phyloP scores from a whole-genome alignment of 2,113 vertebrate species.

The Rousettus leschenaultii region DNA sequence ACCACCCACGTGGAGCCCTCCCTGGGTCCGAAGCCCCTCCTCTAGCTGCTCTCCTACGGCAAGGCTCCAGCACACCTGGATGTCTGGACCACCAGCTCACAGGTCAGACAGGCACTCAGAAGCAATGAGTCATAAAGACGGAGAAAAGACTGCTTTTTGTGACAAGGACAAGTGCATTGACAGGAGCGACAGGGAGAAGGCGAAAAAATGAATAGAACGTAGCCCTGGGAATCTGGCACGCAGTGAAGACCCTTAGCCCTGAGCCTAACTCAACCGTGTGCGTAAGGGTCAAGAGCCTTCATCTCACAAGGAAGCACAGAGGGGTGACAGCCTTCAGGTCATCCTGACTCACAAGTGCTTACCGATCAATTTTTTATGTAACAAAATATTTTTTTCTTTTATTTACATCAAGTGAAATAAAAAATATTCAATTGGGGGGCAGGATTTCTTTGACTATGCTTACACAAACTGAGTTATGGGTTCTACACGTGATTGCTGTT shows the following conservation, averaged over 20 bases:
- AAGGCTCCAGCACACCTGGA: background rate
- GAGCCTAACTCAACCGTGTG: background rate
- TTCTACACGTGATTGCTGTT: background rate
- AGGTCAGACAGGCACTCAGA: background rate
- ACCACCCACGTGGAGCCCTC: background rate
- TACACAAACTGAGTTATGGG: background rate
- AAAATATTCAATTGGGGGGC: background rate
- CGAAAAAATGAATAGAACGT: background rate
- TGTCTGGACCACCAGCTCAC: background rate
- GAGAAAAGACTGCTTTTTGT: background rate
- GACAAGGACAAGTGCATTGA: background rate
- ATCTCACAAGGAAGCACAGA: background rate
- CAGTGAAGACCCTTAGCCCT: background rate
- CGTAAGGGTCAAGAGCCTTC: background rate
- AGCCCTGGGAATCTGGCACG: background rate
- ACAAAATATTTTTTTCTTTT: no score
- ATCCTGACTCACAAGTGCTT: background rate
- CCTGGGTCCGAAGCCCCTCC: background rate
- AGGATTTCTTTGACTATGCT: background rate
- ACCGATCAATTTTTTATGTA: background rate
- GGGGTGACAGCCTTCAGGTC: background rate
- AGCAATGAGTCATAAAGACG: background rate
- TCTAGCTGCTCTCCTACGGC: background rate
- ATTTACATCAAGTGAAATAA: constrained; percentile 22
- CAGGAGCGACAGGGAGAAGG: background rate